These are phyloP conservation scores for Limnothrissa miodon DNA, from an alignment of 2,113 vertebrate genomes.

Conservation along the genomic window DNA sequence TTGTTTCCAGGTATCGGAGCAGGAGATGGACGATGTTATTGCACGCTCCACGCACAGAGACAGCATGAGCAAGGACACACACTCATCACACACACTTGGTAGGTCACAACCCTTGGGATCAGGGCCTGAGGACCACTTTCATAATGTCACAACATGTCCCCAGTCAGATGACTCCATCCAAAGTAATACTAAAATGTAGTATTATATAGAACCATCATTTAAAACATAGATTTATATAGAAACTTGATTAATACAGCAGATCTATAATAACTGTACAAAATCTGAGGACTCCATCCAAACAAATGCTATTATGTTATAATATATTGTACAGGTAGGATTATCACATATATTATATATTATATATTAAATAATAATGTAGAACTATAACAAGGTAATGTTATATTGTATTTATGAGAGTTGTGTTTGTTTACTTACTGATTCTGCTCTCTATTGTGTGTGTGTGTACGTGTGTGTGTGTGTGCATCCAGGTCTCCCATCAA, in stretches of 20 bases:
- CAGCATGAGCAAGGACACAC: slow-evolving; percentile 69
- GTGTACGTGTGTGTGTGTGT: neutral
- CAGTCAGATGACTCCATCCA: neutral
- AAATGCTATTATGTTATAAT: too few species aligned
- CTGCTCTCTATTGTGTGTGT: neutral
- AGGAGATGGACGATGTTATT: slow-evolving; percentile 94
- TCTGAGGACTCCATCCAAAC: too few species aligned
- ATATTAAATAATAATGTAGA: too few species aligned
- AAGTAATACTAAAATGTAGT: neutral
- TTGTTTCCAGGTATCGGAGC: slow-evolving; percentile 84
- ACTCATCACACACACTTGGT: slow-evolving; percentile 76
- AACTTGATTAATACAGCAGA: neutral
- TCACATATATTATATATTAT: too few species aligned
- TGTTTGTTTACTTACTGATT: neutral
- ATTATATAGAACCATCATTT: too few species aligned
- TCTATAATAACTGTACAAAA: too few species aligned
- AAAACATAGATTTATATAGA: too few species aligned
- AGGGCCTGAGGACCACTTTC: too few species aligned
- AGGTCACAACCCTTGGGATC: slow-evolving; percentile 29
- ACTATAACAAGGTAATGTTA: too few species aligned
- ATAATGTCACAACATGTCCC: too few species aligned
- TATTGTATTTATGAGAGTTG: neutral
- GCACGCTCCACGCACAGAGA: slow-evolving; percentile 84
- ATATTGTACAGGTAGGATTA: too few species aligned
- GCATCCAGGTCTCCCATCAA: slow-evolving; percentile 75